These are phyloP conservation scores for Hyperoplus immaculatus DNA, from an alignment of 2,797 vertebrate genomes.

Conservation along the genomic window DNA sequence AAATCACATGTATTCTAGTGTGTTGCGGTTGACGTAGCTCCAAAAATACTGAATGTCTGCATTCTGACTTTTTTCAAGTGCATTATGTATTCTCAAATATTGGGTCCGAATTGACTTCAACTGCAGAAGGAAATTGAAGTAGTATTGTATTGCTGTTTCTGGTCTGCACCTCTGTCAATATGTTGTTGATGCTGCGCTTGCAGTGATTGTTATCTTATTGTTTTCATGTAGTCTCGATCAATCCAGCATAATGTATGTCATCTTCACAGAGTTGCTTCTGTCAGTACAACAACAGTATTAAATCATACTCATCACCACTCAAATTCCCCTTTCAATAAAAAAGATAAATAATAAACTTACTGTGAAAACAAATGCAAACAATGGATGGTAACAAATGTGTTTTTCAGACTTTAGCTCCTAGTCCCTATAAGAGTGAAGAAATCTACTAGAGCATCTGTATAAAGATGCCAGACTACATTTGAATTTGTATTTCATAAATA, in stretches of 20 bases:
- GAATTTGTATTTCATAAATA: not conserved
- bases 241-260: not conserved
- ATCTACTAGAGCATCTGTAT: not conserved
- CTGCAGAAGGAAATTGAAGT: not conserved
- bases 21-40: not conserved
- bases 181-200: not conserved
- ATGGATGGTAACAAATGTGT: not conserved
- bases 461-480: not conserved
- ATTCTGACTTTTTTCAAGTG: not conserved
- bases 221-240: not conserved
- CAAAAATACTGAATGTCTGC: not conserved
- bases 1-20: not conserved
- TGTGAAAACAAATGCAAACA: not conserved
- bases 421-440: not conserved
- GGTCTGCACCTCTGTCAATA: not conserved
- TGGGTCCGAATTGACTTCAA: not conserved
- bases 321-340: not conserved
- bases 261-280: not conserved
- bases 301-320: not conserved
- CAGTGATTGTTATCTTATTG: not conserved
- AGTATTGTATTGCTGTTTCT: not conserved
- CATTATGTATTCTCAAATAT: not conserved
- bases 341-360: not conserved
- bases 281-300: not conserved
- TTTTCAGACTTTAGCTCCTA: not conserved